Evolutionary conservation across 2,113 vertebrate species (phyloP), one percentile per base, ranked within the genome.

Genomic region (Centrocercus urophasianus): DNA sequence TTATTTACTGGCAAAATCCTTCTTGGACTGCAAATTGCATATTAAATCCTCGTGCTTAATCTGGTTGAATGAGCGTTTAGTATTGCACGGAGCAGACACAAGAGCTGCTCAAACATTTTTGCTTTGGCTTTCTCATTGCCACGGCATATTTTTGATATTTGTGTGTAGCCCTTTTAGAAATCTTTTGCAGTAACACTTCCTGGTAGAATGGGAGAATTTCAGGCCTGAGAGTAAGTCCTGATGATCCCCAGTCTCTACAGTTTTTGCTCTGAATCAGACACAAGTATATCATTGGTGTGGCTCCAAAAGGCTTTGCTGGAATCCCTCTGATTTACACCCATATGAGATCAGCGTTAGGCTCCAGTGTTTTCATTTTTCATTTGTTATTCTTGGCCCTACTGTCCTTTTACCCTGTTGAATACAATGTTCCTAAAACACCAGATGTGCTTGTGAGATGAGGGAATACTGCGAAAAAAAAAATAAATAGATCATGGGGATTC

Each of bases 341-440:
- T 90, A 95, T 94, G 91, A 96, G 91, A 93, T 95, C 95, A 95
- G 87, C 89, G 87, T 95, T 85, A 93, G 94, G 85, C 72, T 90
- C 43, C 61, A 80, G 81, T 91, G 90, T 90, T 96, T 96, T 97
- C 90, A 65, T 95, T 95, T 94, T 89, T 95, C 87, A 47, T 92
- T 91, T 94, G 93, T 97, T 96, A 71, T 96, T 95, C 81, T 96
- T 96, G 93, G 95, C 86, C 87, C 16, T 43, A 4, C 52, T 32
- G 61, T 93, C 77, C 77, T 91, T 95, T 91, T 94, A 93, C 94
- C 81, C 77, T 84, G 72, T 80, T 95, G 93, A 95, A 95, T 94
- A 94, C 91, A 95, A 90, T 95, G 95, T 95, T 95, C 85, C 95
- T 97, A 91, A 94, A 96, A 96, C 93, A 96, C 91, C 96, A 97